A percentile compares a stretch with the other conserved stretches of the same genome.
Conservation (phyloP, 92 coral and sea anemone genomes). For the Virgularia gustaviana region DNA sequence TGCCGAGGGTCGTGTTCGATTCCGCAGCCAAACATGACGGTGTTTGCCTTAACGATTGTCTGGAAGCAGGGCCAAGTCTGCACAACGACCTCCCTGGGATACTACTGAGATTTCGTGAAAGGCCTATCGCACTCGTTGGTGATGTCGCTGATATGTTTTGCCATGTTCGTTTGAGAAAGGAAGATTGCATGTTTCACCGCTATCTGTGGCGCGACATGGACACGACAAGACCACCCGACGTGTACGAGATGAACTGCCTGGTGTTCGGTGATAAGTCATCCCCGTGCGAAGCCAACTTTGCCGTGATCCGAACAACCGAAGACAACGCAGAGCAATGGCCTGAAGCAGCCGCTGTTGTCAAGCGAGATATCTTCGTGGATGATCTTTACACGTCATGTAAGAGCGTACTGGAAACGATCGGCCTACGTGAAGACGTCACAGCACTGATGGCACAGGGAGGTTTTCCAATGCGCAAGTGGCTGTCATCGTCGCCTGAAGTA, state of each 20-base stretch:
- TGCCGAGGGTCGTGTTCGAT: slow-evolving; percentile 51
- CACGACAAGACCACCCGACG: not conserved
- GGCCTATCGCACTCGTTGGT: slow-evolving; percentile 30
- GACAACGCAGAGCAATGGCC: slow-evolving; percentile 18
- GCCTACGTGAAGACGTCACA: slow-evolving; percentile 20
- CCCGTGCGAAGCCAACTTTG: slow-evolving; percentile 40
- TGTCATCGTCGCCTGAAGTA: slow-evolving; percentile 45
- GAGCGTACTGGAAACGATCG: not conserved
- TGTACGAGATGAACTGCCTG: slow-evolving; percentile 19
- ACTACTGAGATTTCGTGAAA: slow-evolving; percentile 24
- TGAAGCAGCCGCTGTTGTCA: slow-evolving; percentile 16
- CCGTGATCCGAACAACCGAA: slow-evolving; percentile 1
- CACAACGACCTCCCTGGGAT: not conserved
- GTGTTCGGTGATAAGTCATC: slow-evolving; percentile 32
- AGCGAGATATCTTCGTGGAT: slow-evolving; percentile 30
- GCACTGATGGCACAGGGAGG: slow-evolving; percentile 51
- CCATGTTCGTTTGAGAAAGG: slow-evolving; percentile 24
- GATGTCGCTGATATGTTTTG: slow-evolving; percentile 45
- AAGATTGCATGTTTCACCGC: slow-evolving; percentile 27
- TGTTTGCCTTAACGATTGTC: slow-evolving; percentile 46
- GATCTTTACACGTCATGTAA: slow-evolving; percentile 18
- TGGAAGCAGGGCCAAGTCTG: slow-evolving; percentile 43
- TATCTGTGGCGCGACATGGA: not conserved
- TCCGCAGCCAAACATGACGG: slow-evolving; percentile 46
- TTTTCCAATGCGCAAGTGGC: slow-evolving; percentile 55